These are phyloP conservation scores for Dryococelus australis DNA, from an alignment of 2,888 invertebrate genomes.

Conservation along the genomic window DNA sequence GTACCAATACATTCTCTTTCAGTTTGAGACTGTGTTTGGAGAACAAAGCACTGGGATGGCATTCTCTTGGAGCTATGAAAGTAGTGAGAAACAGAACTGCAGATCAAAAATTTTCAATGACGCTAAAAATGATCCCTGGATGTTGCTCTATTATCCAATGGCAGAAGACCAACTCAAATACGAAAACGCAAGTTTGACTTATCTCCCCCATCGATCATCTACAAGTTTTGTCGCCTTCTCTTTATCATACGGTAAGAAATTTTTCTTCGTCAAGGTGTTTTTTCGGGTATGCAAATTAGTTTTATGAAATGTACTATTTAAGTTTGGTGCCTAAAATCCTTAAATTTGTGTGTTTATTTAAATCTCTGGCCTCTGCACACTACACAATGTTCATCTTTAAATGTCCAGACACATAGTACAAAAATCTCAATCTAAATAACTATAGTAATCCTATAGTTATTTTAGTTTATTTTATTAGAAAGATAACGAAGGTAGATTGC, in stretches of 20 bases:
- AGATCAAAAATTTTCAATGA: background rate
- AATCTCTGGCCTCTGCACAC: no score
- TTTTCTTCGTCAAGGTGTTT: background rate
- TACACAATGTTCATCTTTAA: no score
- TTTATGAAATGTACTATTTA: background rate
- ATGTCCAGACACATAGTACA: no score
- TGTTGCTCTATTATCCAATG: constrained; percentile 4
- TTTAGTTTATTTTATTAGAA: no score
- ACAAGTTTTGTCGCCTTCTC: background rate
- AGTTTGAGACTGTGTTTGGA: background rate
- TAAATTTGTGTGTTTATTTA: no score
- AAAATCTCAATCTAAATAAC: no score
- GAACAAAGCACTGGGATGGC: constrained; percentile 22
- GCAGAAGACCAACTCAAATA: background rate
- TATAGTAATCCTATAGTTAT: no score
- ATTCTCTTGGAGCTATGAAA: background rate
- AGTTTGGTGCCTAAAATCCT: no score
- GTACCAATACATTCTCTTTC: background rate
- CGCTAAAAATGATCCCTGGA: background rate
- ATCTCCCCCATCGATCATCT: background rate
- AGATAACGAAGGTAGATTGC: no score
- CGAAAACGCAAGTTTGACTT: background rate
- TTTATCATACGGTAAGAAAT: background rate
- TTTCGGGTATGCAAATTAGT: background rate
- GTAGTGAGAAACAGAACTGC: background rate